Evolutionary conservation across 2,888 invertebrate species (phyloP), one percentile per base, ranked within the genome.

Genomic region (Mesodorylaimus sp.): DNA sequence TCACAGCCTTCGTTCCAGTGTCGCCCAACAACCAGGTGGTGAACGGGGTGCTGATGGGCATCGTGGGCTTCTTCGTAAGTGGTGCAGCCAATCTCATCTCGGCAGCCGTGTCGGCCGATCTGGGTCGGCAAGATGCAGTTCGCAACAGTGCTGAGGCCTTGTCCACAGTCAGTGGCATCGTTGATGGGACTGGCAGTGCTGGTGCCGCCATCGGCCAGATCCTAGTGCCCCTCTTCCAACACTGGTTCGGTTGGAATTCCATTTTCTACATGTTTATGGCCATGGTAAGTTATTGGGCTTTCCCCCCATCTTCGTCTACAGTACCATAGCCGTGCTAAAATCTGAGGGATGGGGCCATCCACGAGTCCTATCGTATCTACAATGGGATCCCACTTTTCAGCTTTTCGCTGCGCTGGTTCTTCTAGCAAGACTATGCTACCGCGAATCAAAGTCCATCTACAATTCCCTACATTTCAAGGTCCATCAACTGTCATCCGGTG

Each of bases 141-240:
- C 68, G 60, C 60, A 68, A 67, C 16, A 71, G 69, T 56, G 61
- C 63, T 29, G 68, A 66, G 53, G 71, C 70, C 2, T 59, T 73
- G 58, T 66, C 70, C 3, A 72, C 72, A 1, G 71, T 72, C 7
- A 70, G 70, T 13, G 71, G 73, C 19, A 66, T 73, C 29, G 62
- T 73, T 45, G 73, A 73, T 59, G 73, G 72, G 26, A 70, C 70
- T 25, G 73, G 72, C 10, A 71, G 71, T 56, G 61, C 68, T 48
- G 73, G 73, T 27, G 69, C 70, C 3, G 72, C 72, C 13, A 57
- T 72, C n/a, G 73, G 73, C 21, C 72, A 71, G 61, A 66, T 68
- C 42, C 48, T 57, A 45, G 65, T 71, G 19, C 71, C 71, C 13
- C 47, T 67, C 24, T 60, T 71, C 25, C 66, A 70, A 53, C 55